Evolutionary conservation across 2,888 invertebrate genomes (phyloP).

Genomic region (Torymus auratus): DNA sequence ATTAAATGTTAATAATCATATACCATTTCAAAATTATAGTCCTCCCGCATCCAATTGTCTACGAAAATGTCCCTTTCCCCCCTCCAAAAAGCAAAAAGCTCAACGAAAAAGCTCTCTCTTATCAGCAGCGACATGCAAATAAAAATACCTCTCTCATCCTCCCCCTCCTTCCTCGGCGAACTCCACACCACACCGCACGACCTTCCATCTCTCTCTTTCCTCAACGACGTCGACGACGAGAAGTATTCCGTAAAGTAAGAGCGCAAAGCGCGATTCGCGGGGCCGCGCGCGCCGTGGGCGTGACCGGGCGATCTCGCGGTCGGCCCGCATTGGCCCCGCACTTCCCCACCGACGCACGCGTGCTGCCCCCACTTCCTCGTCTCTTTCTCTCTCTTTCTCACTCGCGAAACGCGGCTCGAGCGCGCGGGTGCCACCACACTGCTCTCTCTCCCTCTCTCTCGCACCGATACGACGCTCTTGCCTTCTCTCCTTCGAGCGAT

Average conservation of each 20-base stretch:
- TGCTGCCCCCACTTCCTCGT: slow-evolving; percentile 75
- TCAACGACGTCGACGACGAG: slow-evolving; percentile 34
- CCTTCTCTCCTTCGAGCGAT: slow-evolving; percentile 56
- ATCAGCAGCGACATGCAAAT: slow-evolving; percentile 40
- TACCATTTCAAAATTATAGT: no score
- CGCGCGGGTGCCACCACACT: slow-evolving; percentile 19
- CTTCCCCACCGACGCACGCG: slow-evolving; percentile 55
- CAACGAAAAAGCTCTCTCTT: no score
- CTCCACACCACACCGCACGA: background rate
- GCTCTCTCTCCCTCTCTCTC: slow-evolving; percentile 54
- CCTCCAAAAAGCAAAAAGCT: no score
- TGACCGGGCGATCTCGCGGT: slow-evolving; percentile 49
- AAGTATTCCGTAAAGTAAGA: background rate
- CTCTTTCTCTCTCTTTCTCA: slow-evolving; percentile 57
- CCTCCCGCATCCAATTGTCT: no score
- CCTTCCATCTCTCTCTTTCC: slow-evolving; percentile 1
- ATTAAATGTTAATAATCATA: no score
- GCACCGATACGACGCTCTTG: slow-evolving; percentile 8
- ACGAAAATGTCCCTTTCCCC: no score
- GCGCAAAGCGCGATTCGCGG: slow-evolving; percentile 65
- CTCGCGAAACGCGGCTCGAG: slow-evolving; percentile 48
- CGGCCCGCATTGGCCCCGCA: slow-evolving; percentile 50
- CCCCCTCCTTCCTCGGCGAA: background rate
- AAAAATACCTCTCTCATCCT: background rate
- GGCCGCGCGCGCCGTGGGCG: slow-evolving; percentile 50